Percentiles rank a stretch among this genome's conserved stretches.
Conservation (phyloP, 1,140 invertebrate species). For the Fopius arisanus region DNA sequence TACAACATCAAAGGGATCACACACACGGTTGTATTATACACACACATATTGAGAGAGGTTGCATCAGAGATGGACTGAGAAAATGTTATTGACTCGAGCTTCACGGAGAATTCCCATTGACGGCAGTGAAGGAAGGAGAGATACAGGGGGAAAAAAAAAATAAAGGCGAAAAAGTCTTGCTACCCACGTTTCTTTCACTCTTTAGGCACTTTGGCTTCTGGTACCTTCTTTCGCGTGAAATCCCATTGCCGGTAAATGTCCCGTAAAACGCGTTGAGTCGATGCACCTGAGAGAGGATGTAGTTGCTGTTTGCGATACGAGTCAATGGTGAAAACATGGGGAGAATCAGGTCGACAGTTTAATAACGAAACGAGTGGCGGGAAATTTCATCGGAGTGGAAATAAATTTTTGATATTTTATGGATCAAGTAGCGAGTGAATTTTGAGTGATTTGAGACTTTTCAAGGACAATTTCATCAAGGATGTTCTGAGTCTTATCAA, state of each 20-base stretch:
- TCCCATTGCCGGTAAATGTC: neutral
- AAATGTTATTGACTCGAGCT: conserved; percentile 6
- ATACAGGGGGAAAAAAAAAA: neutral
- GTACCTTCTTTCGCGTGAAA: neutral
- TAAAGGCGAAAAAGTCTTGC: neutral
- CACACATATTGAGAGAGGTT: neutral
- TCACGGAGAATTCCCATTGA: conserved; percentile 1
- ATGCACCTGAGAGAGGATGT: neutral
- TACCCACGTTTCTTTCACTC: neutral
- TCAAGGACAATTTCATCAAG: too few species aligned
- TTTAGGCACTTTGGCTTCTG: neutral
- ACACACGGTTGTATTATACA: neutral
- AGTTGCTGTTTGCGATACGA: neutral
- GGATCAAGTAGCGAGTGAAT: too few species aligned
- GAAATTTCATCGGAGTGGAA: too few species aligned
- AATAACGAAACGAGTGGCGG: too few species aligned
- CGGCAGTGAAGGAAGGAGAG: neutral
- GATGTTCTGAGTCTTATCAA: too few species aligned
- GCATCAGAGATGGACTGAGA: neutral
- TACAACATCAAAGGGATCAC: neutral
- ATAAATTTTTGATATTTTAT: too few species aligned
- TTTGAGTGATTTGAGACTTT: too few species aligned
- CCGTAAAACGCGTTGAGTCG: neutral
- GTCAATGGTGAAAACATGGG: neutral
- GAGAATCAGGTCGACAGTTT: too few species aligned